Percentiles rank a stretch among this genome's conserved stretches.
Conservation (phyloP, 2,113 vertebrate genomes). For the Ornithorhynchus anatinus region DNA sequence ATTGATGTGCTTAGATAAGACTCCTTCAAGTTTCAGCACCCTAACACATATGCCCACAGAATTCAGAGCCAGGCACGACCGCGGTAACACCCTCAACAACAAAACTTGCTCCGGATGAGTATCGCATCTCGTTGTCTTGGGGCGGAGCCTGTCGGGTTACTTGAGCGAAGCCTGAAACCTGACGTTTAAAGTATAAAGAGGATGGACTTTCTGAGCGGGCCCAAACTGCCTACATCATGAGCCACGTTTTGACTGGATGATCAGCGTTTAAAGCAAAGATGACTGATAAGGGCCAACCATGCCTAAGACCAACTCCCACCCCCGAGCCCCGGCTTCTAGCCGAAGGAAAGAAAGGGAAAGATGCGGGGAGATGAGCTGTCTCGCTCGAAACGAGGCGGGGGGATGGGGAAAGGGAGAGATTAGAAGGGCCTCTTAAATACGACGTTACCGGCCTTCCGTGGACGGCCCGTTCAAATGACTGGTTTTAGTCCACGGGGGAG, state of each 20-base stretch:
- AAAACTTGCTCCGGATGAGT: too few relatives aligned
- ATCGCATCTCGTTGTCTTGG: background rate
- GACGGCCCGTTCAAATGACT: background rate
- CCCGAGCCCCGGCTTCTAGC: constrained; percentile 21
- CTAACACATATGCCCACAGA: too few relatives aligned
- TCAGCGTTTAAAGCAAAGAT: constrained; percentile 28
- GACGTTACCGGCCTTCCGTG: constrained; percentile 2
- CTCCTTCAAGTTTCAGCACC: background rate
- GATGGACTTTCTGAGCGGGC: background rate
- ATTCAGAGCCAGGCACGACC: too few relatives aligned
- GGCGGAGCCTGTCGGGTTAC: background rate
- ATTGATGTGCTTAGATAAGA: accelerated
- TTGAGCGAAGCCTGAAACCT: background rate
- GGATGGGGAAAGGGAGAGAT: background rate
- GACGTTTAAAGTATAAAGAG: background rate
- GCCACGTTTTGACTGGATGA: constrained; percentile 24
- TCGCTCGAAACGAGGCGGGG: background rate
- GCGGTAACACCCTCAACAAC: too few relatives aligned
- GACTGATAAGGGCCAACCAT: constrained; percentile 4
- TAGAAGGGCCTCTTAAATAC: constrained; percentile 1
- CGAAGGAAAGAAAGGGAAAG: background rate
- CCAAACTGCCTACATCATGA: constrained; percentile 24
- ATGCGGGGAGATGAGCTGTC: background rate
- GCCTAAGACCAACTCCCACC: constrained; percentile 20
- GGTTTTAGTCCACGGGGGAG: background rate